Evolutionary conservation across 1,140 invertebrate species (phyloP).

Genomic region (Nasonia vitripennis): DNA sequence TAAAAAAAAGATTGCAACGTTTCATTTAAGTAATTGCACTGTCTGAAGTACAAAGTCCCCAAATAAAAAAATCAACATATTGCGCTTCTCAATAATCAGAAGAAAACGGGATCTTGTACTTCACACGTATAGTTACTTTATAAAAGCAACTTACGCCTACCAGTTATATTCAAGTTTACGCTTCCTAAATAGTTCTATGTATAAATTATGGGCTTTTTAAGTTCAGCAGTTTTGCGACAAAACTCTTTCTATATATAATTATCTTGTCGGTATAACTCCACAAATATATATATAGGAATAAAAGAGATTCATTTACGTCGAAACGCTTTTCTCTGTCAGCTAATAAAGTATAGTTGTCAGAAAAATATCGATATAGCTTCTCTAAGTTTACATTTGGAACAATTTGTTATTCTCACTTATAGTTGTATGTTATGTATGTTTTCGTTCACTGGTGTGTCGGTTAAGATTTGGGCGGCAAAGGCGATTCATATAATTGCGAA

Average conservation of each 20-base stretch:
- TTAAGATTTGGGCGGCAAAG: background rate
- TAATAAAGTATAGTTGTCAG: background rate
- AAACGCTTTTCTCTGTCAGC: background rate
- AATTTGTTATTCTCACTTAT: background rate
- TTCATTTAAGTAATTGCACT: constrained; percentile 38
- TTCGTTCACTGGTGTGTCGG: background rate
- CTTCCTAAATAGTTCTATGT: constrained; percentile 29
- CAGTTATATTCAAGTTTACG: constrained; percentile 24
- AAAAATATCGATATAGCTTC: constrained; percentile 10
- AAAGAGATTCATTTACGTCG: constrained; percentile 10
- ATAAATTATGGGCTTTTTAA: constrained; percentile 23
- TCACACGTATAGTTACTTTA: constrained; percentile 49
- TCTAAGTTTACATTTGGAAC: constrained; percentile 7
- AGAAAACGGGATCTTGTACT: constrained; percentile 34
- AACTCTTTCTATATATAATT: background rate
- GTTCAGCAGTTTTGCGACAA: background rate
- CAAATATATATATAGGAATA: constrained; percentile 5
- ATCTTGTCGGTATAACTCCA: constrained; percentile 1
- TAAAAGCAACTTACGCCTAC: constrained; percentile 50
- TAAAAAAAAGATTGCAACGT: background rate
- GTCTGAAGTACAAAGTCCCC: constrained; percentile 42
- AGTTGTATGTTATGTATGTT: background rate
- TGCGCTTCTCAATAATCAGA: background rate
- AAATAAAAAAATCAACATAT: constrained; percentile 5
- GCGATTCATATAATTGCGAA: background rate